phyloP scores from a whole-genome alignment of 2,888 invertebrate species.

The Caenorhabditis sp. region DNA sequence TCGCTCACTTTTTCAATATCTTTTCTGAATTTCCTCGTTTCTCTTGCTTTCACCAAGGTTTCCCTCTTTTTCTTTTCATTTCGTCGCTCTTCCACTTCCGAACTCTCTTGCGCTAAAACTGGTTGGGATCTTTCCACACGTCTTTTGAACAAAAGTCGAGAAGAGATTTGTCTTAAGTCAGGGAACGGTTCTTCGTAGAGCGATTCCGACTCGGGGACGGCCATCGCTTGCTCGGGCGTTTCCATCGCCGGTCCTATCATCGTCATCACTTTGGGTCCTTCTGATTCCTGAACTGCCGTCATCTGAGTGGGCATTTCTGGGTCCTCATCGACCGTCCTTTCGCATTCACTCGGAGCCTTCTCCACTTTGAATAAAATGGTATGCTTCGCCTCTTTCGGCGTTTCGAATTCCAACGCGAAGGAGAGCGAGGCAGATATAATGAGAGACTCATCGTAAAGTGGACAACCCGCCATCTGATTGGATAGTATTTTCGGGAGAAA shows the following conservation, averaged over 20 bases:
- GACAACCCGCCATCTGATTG: constrained; percentile 7
- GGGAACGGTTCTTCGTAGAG: background rate
- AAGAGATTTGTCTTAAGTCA: background rate
- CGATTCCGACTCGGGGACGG: background rate
- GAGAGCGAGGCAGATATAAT: constrained; percentile 1
- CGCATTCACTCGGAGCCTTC: background rate
- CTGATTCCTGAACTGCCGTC: no score
- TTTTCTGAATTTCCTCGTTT: no score
- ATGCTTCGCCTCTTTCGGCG: background rate
- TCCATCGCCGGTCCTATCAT: no score
- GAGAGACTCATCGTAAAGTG: background rate
- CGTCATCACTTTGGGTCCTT: no score
- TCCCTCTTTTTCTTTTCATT: no score
- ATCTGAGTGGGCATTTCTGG: background rate
- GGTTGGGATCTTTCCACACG: no score
- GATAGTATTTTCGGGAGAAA: background rate
- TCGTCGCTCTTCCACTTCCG: background rate
- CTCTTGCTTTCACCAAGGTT: no score
- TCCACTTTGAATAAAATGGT: no score
- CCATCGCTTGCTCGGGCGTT: background rate
- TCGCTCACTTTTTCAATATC: no score
- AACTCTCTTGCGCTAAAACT: background rate
- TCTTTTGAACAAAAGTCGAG: background rate
- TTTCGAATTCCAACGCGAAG: constrained; percentile 10
- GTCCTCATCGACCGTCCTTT: background rate